A percentile compares a stretch with the other conserved stretches of the same genome.
These are phyloP conservation scores for Rhadinocentrus ornatus DNA, from an alignment of 2,797 vertebrate genomes.

Conservation along the genomic window DNA sequence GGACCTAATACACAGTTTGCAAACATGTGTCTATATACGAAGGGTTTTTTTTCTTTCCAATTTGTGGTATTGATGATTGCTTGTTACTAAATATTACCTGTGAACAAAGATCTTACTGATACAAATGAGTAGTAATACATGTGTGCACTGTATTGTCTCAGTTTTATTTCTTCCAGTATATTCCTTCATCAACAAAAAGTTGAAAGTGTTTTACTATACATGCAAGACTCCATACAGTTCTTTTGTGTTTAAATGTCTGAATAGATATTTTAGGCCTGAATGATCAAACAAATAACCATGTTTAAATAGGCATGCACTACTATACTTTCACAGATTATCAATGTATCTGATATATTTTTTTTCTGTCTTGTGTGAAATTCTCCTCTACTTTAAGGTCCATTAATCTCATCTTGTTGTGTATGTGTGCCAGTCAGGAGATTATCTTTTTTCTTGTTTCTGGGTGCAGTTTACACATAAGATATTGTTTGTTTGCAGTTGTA, in stretches of 20 bases:
- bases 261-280: neutral
- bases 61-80: neutral
- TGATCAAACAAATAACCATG: neutral
- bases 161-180: neutral
- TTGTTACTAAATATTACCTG: neutral
- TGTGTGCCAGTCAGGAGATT: conserved; percentile 12
- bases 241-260: neutral
- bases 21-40: neutral
- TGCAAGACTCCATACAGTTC: neutral
- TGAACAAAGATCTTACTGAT: neutral
- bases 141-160: neutral
- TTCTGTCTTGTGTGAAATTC: neutral
- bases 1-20: conserved; percentile 6
- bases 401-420: neutral
- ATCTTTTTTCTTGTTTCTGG: conserved; percentile 6
- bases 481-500: conserved; percentile 16
- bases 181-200: neutral
- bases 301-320: neutral
- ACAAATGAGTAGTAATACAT: conserved; percentile 2
- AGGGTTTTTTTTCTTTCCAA: neutral
- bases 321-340: neutral
- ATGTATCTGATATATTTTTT: neutral
- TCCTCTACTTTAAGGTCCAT: neutral
- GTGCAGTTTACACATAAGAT: conserved; percentile 13
- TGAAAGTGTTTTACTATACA: neutral